Evolutionary conservation across 2,888 invertebrate genomes (phyloP), one percentile per base, ranked within the genome.

Genomic region (Apamea sordens): DNA sequence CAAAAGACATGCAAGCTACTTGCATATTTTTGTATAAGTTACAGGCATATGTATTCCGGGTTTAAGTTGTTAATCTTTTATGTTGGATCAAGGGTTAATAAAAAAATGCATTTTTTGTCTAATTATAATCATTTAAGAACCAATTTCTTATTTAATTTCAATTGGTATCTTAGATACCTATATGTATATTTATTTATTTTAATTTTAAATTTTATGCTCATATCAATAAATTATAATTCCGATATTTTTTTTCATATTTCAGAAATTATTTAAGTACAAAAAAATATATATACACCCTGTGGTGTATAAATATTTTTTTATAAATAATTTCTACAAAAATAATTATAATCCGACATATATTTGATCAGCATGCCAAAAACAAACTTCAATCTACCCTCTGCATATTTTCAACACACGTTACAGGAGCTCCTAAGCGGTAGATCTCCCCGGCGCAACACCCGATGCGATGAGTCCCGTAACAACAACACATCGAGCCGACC

Each of bases 401-500:
- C 28, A 61, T 53, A 61, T 53, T n/a, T n/a, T n/a, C n/a, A n/a
- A 18, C 8, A 0, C 21, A 28, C 3, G 2, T 72, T 70, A 32
- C 89, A 95, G 95, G 95, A 94, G 76, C 77, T 92, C n/a, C 73
- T 93, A 47, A 88, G 90, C 21, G 84, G 86, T 21, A 91, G 94
- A 11, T 95, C 95, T 0, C 95, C 95, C 0, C 91, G 95, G 0
- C 94, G 94, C n/a, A 92, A 89, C 56, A 83, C 88, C 0, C 90
- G 93, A 0, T 91, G 89, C 74, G 94, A 94, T 0, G 94, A 94
- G 73, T 74, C 90, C 0, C 91, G 92, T 10, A 92, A 92, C 85
- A 93, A 90, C 84, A 92, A 90, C 79, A 88, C 89, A 4, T 87
- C 93, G 8, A 90, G 90, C 8, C 90, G 95, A 10, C 94, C 96